phyloP scores from a whole-genome alignment of 2,888 invertebrate species.

The Acanthosoma haemorrhoidale region DNA sequence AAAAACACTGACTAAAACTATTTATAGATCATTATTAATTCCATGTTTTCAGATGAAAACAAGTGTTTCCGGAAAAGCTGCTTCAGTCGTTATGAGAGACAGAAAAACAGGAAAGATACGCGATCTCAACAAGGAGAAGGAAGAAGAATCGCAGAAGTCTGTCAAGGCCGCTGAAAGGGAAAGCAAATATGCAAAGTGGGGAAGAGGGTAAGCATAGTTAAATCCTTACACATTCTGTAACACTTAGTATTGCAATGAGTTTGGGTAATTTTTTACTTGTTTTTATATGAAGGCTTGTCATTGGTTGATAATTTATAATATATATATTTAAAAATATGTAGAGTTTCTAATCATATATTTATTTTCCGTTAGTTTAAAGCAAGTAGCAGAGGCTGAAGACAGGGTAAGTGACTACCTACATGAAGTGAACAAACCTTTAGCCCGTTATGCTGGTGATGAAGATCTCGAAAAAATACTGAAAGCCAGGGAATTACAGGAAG shows the following conservation, averaged over 20 bases:
- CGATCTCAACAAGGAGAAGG: constrained; percentile 64
- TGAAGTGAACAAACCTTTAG: constrained; percentile 86
- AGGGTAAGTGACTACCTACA: constrained; percentile 68
- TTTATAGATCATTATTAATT: no score
- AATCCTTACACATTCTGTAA: no score
- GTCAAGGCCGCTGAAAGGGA: constrained; percentile 60
- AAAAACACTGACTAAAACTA: no score
- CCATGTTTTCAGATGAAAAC: constrained; percentile 66
- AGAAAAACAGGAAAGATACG: constrained; percentile 59
- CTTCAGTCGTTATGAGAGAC: constrained; percentile 64
- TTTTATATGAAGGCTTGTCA: no score
- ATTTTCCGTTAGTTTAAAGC: constrained; percentile 59
- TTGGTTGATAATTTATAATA: no score
- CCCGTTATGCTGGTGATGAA: constrained; percentile 79
- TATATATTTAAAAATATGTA: no score
- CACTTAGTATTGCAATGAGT: no score
- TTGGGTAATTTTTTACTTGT: no score
- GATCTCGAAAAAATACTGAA: constrained; percentile 77
- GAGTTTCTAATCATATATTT: no score
- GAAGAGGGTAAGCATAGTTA: constrained; percentile 69
- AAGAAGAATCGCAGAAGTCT: constrained; percentile 60
- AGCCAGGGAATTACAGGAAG: constrained; percentile 72
- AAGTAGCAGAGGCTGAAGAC: constrained; percentile 66
- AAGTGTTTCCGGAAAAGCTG: constrained; percentile 66
- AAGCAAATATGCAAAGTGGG: constrained; percentile 77